phyloP scores from a whole-genome alignment of 2,113 vertebrate species.

The Neopipo cinnamomea region DNA sequence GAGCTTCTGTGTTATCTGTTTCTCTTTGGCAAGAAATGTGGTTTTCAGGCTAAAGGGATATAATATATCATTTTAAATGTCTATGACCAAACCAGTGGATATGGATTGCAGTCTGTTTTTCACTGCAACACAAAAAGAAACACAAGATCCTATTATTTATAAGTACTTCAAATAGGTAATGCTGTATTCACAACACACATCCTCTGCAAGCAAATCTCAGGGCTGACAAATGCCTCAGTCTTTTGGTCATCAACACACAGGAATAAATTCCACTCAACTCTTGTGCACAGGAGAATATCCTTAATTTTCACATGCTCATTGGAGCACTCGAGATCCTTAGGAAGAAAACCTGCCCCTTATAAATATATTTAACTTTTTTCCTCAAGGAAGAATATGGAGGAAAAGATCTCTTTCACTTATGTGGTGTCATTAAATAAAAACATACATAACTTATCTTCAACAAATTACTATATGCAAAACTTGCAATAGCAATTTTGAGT shows the following conservation, averaged over 20 bases:
- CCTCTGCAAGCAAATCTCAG: background rate
- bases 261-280: background rate
- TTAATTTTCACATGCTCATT: background rate
- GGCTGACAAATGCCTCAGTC: background rate
- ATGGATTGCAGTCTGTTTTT: rapidly evolving
- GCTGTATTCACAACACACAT: background rate
- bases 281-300: background rate
- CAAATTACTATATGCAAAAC: background rate
- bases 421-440: background rate
- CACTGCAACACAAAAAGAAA: background rate
- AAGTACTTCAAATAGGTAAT: background rate
- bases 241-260: background rate
- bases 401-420: background rate
- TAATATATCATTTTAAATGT: background rate
- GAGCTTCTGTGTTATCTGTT: background rate
- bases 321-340: background rate
- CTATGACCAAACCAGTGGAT: background rate
- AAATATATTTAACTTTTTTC: background rate
- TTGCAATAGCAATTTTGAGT: background rate
- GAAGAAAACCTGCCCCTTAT: background rate
- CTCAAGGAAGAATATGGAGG: background rate
- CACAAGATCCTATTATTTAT: background rate
- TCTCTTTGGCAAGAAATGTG: background rate
- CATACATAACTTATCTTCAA: background rate
- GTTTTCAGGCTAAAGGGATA: background rate